These are phyloP conservation scores for Paradisaea rubra DNA, from an alignment of 2,113 vertebrate species.

Conservation along the genomic window DNA sequence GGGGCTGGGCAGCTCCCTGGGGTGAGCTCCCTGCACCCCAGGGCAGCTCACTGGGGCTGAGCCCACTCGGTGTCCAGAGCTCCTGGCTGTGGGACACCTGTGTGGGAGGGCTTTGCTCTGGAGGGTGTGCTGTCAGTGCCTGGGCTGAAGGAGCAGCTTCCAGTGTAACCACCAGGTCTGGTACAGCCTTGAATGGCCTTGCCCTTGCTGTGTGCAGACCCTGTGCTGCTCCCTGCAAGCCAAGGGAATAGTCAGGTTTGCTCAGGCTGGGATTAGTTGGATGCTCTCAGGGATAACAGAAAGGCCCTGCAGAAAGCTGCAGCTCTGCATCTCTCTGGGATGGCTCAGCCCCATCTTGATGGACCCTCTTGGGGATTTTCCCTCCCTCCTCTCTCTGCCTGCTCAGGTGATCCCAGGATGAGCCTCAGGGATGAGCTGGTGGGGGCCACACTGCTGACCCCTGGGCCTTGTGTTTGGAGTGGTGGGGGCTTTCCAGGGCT, in stretches of 20 bases:
- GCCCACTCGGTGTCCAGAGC: fast-evolving
- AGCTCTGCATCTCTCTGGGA: neutral
- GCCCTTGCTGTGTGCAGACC: neutral
- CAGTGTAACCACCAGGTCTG: fast-evolving
- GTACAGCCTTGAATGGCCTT: neutral
- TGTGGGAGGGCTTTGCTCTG: neutral
- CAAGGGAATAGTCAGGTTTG: neutral
- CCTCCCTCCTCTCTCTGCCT: neutral
- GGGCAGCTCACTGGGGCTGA: neutral
- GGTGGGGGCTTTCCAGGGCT: neutral
- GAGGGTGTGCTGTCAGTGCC: neutral
- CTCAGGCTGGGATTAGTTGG: neutral
- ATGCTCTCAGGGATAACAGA: neutral
- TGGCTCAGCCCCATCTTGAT: neutral
- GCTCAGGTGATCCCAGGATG: neutral
- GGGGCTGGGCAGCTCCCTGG: neutral
- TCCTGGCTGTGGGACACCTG: neutral
- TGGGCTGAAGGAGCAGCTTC: neutral
- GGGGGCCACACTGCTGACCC: neutral
- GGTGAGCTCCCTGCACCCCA: neutral
- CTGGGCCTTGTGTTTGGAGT: neutral
- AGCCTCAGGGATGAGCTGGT: neutral
- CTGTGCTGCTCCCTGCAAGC: neutral
- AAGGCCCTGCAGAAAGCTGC: neutral
- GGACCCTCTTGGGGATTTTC: neutral